phyloP scores from a whole-genome alignment of 2,797 vertebrate genomes.

The Cirrhinus molitorella region DNA sequence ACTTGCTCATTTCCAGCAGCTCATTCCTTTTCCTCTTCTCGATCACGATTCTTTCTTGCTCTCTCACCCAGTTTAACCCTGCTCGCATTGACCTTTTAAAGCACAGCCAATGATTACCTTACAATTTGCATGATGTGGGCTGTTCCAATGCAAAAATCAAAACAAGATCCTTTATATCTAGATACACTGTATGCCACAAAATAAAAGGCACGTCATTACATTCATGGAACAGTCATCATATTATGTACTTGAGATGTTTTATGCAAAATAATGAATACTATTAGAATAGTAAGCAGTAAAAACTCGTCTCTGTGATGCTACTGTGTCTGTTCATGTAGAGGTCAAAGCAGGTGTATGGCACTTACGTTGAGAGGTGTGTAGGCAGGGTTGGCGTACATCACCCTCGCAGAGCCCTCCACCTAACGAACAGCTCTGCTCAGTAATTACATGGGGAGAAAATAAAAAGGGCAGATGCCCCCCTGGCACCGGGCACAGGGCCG shows the following conservation, averaged over 20 bases:
- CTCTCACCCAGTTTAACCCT: slow-evolving; percentile 28
- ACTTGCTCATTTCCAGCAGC: slow-evolving; percentile 45
- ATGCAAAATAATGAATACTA: slow-evolving; percentile 8
- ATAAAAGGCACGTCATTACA: not conserved
- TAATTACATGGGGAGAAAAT: slow-evolving; percentile 63
- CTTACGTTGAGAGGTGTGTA: slow-evolving; percentile 31
- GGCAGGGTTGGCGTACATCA: slow-evolving; percentile 49
- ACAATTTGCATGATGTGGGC: not conserved
- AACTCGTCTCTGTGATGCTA: not conserved
- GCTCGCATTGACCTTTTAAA: not conserved
- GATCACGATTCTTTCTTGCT: slow-evolving; percentile 32
- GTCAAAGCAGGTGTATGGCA: slow-evolving; percentile 5
- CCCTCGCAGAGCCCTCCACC: slow-evolving; percentile 51
- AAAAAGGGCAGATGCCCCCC: slow-evolving; percentile 64
- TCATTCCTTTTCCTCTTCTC: slow-evolving; percentile 1
- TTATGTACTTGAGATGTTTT: slow-evolving; percentile 1
- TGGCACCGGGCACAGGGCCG: slow-evolving; percentile 54
- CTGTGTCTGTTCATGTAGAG: not conserved
- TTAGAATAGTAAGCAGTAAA: not conserved
- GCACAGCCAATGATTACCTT: not conserved
- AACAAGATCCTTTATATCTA: not conserved
- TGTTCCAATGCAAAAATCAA: not conserved
- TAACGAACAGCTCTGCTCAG: slow-evolving; percentile 52
- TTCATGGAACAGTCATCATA: not conserved
- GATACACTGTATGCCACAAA: not conserved